Base-by-base conservation (phyloP, 2,113 vertebrate genomes). In the Hyaena hyaena region DNA sequence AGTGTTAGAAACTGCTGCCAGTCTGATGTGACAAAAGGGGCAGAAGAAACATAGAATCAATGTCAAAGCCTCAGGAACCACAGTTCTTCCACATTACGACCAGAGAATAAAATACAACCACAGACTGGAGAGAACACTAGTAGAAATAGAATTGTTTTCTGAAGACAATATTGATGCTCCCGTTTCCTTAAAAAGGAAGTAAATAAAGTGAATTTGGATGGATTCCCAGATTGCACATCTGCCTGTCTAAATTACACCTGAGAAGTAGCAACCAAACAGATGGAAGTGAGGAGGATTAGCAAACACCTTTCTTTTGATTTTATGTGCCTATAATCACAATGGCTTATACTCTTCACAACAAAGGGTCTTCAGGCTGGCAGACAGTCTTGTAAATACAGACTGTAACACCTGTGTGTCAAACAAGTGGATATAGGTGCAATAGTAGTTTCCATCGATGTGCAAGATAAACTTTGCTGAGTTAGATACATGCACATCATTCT, bases 171-270 rank as follows among this genome's bases (percentile, higher is more conserved):
- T 31, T 1, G 8, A 71, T 96, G 45, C 11, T 97, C 93, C 89
- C 16, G 48, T 94, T 98, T 73, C 33, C 55, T 96, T 95, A 94
- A 93, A 98, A 96, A 58, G 43, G 73, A 94, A 95, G 68, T 81
- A 97, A 95, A 91, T 93, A 92, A 88, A 96, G 31, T 93, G 82
- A 93, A 98, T 88, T 95, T 85, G 31, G 93, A 97, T 90, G 31
- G 65, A 79, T 97, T 98, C 45, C 90, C 97, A 98, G 95, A 94
- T 63, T 84, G 43, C 81, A 95, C 95, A 93, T 81, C 96, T 98
- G 87, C 96, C 76, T 97, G 92, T 95, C 65, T 96, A 79, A 98
- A 83, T 97, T 96, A 77, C 17, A 98, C 97, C 97, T 98, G 88
- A 91, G 53, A 48, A 33, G 26, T 45, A 95, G 43, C 43, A 98